Percentiles rank a stretch among this genome's conserved stretches.
phyloP scores from a whole-genome alignment of 2,888 invertebrate species.

The Orthosia gracilis region DNA sequence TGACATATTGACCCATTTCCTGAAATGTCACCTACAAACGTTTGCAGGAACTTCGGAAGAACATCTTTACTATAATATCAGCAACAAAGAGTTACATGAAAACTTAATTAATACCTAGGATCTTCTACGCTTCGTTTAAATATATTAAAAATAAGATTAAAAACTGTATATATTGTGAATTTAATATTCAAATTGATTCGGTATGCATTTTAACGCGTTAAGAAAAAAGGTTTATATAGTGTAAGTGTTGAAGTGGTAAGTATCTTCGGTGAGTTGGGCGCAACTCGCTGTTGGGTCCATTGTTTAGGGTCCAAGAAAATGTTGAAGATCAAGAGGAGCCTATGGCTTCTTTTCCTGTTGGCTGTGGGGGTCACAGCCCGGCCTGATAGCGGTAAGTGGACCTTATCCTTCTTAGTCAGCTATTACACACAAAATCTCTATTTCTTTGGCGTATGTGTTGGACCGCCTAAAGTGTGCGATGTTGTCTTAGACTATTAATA shows the following conservation, averaged over 20 bases:
- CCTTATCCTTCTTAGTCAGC: background rate
- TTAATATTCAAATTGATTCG: conserved; percentile 85
- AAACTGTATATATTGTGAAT: conserved; percentile 71
- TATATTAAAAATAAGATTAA: conserved; percentile 74
- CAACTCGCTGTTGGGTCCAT: conserved; percentile 75
- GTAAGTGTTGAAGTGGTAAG: conserved; percentile 7
- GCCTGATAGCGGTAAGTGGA: conserved; percentile 67
- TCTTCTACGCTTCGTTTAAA: conserved; percentile 75
- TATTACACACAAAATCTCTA: background rate
- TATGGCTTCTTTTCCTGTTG: conserved; percentile 68
- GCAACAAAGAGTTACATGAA: conserved; percentile 19
- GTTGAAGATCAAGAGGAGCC: conserved; percentile 68
- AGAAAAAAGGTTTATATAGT: conserved; percentile 77
- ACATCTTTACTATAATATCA: background rate
- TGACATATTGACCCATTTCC: conserved; percentile 46
- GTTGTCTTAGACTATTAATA: background rate
- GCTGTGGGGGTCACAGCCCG: conserved; percentile 60
- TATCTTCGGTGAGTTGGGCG: conserved; percentile 80
- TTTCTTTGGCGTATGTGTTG: background rate
- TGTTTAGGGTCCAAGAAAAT: conserved; percentile 61
- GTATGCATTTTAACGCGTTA: conserved; percentile 78
- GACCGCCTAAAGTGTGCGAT: background rate
- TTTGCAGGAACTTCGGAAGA: background rate
- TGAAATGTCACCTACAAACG: conserved; percentile 21
- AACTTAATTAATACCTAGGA: conserved; percentile 55